Evolutionary conservation across 2,888 invertebrate species (phyloP).

Genomic region (Melipona beecheii): DNA sequence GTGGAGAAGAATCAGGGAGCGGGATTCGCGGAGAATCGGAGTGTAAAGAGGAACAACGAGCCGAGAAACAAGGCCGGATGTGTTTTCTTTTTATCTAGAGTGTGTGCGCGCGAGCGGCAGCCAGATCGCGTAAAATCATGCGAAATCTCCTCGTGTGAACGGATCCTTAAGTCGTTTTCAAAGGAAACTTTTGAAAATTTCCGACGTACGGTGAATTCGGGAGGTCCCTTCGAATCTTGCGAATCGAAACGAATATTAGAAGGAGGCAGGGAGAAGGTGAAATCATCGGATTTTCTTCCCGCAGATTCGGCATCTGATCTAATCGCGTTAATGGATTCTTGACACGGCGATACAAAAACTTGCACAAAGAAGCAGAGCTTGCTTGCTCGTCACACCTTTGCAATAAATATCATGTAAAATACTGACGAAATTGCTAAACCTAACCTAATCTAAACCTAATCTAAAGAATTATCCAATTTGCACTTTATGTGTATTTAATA

Average conservation of each 20-base stretch:
- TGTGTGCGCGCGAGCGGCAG: too few relatives aligned
- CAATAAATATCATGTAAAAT: too few relatives aligned
- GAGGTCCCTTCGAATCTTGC: conserved; percentile 6
- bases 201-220: neutral
- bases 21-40: conserved; percentile 13
- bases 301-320: conserved; percentile 20
- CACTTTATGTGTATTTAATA: too few relatives aligned
- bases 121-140: neutral
- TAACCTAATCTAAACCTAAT: too few relatives aligned
- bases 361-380: conserved; percentile 36
- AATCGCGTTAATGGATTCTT: conserved; percentile 55
- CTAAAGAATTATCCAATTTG: too few relatives aligned
- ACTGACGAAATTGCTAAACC: too few relatives aligned
- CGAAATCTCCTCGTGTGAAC: neutral
- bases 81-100: conserved; percentile 2
- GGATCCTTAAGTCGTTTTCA: neutral
- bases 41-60: conserved; percentile 7
- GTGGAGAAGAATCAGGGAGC: neutral
- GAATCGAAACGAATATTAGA: conserved; percentile 19
- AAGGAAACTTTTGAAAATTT: conserved; percentile 25
- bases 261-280: neutral
- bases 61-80: conserved; percentile 2
- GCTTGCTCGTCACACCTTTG: too few relatives aligned
- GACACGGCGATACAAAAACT: conserved; percentile 53
- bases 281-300: neutral